Evolutionary conservation across 2,888 invertebrate species (phyloP).

Genomic region (Cephus runcator): DNA sequence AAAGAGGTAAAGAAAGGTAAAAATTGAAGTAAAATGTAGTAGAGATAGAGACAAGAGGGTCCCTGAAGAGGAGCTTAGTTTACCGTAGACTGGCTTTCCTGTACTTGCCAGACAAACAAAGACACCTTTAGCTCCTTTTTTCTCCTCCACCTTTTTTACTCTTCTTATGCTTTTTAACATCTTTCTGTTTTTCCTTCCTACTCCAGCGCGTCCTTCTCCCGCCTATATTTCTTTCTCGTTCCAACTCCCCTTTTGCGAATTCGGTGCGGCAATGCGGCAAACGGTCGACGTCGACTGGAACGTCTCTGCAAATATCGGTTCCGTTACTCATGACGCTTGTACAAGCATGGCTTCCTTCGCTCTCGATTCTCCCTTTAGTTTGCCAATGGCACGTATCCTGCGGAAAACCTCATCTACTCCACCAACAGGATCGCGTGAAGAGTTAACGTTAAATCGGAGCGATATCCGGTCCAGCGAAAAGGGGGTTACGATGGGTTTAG

Average conservation of each 20-base stretch:
- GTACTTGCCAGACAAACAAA: not conserved
- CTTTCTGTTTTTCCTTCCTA: not conserved
- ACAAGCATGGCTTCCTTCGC: not conserved
- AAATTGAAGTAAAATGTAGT: not conserved
- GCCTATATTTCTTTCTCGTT: not conserved
- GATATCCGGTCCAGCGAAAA: not conserved
- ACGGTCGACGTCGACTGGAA: not conserved
- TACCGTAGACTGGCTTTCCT: not conserved
- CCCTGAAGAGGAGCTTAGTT: not conserved
- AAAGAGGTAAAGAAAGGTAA: not conserved
- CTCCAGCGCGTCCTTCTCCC: not conserved
- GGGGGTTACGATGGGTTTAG: not conserved
- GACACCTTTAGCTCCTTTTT: not conserved
- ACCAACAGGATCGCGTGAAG: not conserved
- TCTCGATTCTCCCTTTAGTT: not conserved
- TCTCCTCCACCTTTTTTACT: not conserved
- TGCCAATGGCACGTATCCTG: not conserved
- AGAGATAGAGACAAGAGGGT: not conserved
- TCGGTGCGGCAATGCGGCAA: not conserved
- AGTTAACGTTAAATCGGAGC: not conserved
- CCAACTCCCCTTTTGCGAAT: not conserved
- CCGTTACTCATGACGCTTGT: not conserved
- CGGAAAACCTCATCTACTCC: not conserved
- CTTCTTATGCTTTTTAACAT: not conserved
- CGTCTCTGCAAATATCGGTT: not conserved